Evolutionary conservation across 2,113 vertebrate species (phyloP), one percentile per base, ranked within the genome.

Genomic region (Brachyistius frenatus): DNA sequence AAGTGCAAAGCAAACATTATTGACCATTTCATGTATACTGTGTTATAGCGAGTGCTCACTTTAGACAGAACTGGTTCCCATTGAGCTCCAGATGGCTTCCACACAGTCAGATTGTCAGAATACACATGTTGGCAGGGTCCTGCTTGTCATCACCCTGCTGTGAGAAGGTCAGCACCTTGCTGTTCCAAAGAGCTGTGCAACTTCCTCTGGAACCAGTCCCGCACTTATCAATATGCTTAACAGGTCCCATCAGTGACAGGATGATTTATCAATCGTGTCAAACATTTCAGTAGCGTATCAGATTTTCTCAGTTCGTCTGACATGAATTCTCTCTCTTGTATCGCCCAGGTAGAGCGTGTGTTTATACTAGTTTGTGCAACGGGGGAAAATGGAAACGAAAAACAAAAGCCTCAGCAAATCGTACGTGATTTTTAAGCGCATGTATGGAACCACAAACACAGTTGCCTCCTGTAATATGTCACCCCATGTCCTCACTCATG

Each of bases 151-250:
- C 37, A 49, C 49, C 86, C 76, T 49, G 72, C 86, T 86, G 89
- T n/a, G 79, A 84, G 83, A 91, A 90, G 83, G 85, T 90, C 83
- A 86, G 64, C 58, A 8, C 46, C 80, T 60, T 1, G 15, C 86
- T 84, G 80, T 49, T 86, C 5, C 50, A 72, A 32, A 47, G n/a
- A 70, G 57, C 31, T 5, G 23, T 23, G 53, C 46, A 49, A 52
- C 62, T 54, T 72, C 63, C 54, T 73, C 72, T 67, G 50, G 67
- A 87, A 83, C 31, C 52, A 30, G 52, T 49, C 50, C 76, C 10
- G 14, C 10, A 39, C 64, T 63, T 54, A 52, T 80, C 78, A 83
- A 31, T 50, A 32, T 44, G 37, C 50, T 23, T 44, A 15, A 72
- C 6, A 7, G 67, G 16, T 16, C 37, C 23, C n/a, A 4, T 85